Evolutionary conservation across 2,888 invertebrate genomes (phyloP), one percentile per base, ranked within the genome.

Genomic region (Belgica antarctica): DNA sequence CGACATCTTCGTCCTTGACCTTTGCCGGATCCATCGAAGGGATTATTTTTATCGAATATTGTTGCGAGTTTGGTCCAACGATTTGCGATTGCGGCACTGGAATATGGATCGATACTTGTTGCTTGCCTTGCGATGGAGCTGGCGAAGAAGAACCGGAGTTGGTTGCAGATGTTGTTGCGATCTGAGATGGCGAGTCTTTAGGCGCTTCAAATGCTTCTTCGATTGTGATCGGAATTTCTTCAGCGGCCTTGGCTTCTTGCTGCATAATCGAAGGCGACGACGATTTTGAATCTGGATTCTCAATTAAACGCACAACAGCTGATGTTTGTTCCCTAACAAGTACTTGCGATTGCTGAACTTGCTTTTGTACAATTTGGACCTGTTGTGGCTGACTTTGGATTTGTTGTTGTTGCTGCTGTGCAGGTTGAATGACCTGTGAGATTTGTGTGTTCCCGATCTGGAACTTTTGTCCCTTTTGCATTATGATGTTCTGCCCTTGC

Each of bases 1-100:
- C 80, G 0, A 77, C 72, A 7, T 76, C 72, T 31, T 76, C 74
- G 10, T 75, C 75, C 17, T 74, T 74, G 69, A 72, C 36, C 72
- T 73, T 36, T 0, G 47, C 12, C 4, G 59, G 61, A 59, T 70
- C 70, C 70, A 70, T 70, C 7, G 70, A 70, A 12, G 70, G 70
- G 28, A 70, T 70, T 8, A 70, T 59, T 70, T 70, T 70, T 2
- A 70, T 70, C 15, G 70, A 57, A 17, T 70, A 46, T 15, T 59
- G 61, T 19, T 61, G 61, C 7, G 59, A 24, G 59, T 70, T 70
- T n/a, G 36, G 36, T 10, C 61, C 70, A 10, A 22, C 61, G 15
- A 61, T 22, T 27, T 59, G 61, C 5, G 70, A 70, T 25, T 70
- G 70, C 25, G 70, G 70, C n/a, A 68, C 28, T 4, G 68, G 68